Conservation (phyloP, 2,888 invertebrate species). For the Clistopyga incitator region DNA sequence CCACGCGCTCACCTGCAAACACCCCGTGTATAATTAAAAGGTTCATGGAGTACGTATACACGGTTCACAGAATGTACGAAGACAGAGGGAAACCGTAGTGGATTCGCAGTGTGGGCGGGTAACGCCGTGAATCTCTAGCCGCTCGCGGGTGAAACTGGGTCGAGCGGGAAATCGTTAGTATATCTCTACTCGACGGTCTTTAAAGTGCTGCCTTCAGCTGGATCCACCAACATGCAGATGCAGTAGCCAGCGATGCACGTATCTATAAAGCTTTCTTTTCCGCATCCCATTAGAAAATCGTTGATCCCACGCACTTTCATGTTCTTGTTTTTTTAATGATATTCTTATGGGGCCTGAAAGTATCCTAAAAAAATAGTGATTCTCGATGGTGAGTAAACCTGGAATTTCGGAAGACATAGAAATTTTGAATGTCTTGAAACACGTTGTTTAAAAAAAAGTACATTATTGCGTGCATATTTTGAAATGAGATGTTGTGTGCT, state of each 20-base stretch:
- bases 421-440: too few species aligned
- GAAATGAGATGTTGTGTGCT: too few species aligned
- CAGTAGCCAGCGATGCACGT: background rate
- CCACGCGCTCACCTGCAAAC: slow-evolving; percentile 46
- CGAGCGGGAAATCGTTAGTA: slow-evolving; percentile 78
- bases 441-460: too few species aligned
- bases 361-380: background rate
- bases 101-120: slow-evolving; percentile 62
- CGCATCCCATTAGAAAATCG: background rate
- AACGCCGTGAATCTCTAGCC: slow-evolving; percentile 59
- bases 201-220: slow-evolving; percentile 57
- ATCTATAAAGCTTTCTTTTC: background rate
- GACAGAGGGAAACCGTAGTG: slow-evolving; percentile 39
- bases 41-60: slow-evolving; percentile 68
- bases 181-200: slow-evolving; percentile 69
- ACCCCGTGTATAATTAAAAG: slow-evolving; percentile 74
- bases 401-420: background rate
- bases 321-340: background rate
- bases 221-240: slow-evolving; percentile 11
- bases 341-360: background rate
- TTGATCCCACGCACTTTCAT: background rate
- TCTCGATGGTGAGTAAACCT: background rate
- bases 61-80: slow-evolving; percentile 29
- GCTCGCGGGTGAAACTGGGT: slow-evolving; percentile 71
- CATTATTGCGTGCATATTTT: too few species aligned